Percentiles rank a stretch among this genome's conserved stretches.
Conservation (phyloP, 2,888 invertebrate species). For the Teleiodes luculella region DNA sequence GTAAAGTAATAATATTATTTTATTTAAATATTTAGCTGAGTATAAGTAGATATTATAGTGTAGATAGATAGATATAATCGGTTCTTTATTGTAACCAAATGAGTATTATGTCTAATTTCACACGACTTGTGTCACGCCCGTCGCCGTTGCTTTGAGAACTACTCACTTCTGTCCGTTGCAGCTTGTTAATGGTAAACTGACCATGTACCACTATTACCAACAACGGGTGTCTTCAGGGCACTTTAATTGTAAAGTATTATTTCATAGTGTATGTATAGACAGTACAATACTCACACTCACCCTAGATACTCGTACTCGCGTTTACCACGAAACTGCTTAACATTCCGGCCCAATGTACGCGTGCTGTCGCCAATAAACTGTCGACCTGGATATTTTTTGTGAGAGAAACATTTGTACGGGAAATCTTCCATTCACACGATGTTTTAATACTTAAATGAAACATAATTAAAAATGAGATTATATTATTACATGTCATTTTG, state of each 20-base stretch:
- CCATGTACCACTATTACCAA: no score
- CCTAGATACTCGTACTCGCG: slow-evolving; percentile 42
- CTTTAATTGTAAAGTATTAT: slow-evolving; percentile 17
- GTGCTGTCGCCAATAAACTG: slow-evolving; percentile 51
- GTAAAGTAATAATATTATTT: no score
- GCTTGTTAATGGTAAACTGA: no score
- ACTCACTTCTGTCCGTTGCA: slow-evolving; percentile 56
- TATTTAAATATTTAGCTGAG: not conserved
- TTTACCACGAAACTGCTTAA: slow-evolving; percentile 70
- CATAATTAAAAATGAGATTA: not conserved
- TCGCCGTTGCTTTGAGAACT: slow-evolving; percentile 60
- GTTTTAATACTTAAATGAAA: slow-evolving; percentile 18
- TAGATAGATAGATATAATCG: no score
- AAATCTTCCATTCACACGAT: slow-evolving; percentile 50
- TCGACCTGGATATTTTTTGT: slow-evolving; percentile 67
- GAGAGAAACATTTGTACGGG: slow-evolving; percentile 27
- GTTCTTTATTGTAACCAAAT: no score
- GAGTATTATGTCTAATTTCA: no score
- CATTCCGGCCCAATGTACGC: slow-evolving; percentile 64
- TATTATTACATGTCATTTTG: not conserved
- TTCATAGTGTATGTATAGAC: slow-evolving; percentile 32
- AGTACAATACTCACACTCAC: slow-evolving; percentile 39
- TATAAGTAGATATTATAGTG: not conserved
- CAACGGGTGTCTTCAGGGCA: not conserved
- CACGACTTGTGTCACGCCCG: no score